Base-by-base conservation (phyloP, 2,888 invertebrate species). In the Drosophila engyochracea region DNA sequence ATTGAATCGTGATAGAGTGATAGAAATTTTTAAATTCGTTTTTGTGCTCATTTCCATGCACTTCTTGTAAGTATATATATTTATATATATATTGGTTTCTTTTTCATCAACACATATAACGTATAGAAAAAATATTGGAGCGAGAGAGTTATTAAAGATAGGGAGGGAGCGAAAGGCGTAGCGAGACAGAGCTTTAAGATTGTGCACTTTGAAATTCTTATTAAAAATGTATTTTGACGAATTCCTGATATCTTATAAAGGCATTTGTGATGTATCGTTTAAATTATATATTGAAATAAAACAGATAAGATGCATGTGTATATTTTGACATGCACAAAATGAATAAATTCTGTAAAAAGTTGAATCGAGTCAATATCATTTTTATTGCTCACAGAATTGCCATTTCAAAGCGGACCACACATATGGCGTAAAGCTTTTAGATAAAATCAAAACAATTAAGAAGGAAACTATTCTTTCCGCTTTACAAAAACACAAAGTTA, bases 11-110 rank as follows among this genome's bases (percentile, higher is more conserved):
- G 78, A 70, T 37, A 70, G 72, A 79, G 82, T 76, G 63, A 70
- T 73, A 70, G 55, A 62, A 81, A 70, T 63, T 75, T 60, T 52
- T 53, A 73, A 67, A 74, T 60, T 81, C 78, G 80, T 60, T 81
- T 70, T 73, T 88, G 85, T 85, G 85, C 85, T 81, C 57, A 69
- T 61, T 83, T 88, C 37, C 90, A 85, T 85, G 85, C 85, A 85
- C 88, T 81, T 85, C 30, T 73, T 70, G 60, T 54, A 55, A 37
- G 28, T 31, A 31, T 51, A 28, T 51, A 52, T 35, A 28, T 60
- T 35, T 49, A 52, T 35, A 25, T 19, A 35, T n/a, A 14, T 19
- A 39, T 60, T 47, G 30, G 30, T 44, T 75, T 59, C 37, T 37
- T 55, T 70, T 58, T 65, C 63, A 78, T 72, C 71, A 89, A 85